phyloP scores from a whole-genome alignment of 2,797 vertebrate species.

The Sitta carolinensis region DNA sequence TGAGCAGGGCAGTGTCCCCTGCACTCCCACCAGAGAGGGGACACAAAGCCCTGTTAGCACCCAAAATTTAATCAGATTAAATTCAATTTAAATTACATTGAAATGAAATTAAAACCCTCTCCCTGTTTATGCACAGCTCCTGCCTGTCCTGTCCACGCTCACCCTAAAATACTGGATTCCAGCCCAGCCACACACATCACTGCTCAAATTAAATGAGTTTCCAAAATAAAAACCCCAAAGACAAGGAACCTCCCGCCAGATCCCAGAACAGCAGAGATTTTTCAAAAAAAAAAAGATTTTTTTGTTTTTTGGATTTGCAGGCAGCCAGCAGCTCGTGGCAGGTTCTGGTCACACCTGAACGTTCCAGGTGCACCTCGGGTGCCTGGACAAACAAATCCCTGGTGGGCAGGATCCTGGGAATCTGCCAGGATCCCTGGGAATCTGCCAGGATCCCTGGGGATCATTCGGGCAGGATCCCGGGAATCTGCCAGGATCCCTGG shows the following conservation, averaged over 20 bases:
- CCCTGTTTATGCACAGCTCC: neutral
- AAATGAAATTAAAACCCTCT: too few species aligned
- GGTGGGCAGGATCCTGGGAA: neutral
- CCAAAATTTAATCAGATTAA: neutral
- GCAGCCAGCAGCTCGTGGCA: accelerated
- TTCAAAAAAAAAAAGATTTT: neutral
- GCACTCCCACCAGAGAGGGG: accelerated
- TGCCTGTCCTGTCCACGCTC: neutral
- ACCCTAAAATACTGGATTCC: neutral
- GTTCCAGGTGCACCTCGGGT: accelerated
- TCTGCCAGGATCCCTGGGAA: neutral
- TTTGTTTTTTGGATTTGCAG: neutral
- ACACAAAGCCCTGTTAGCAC: neutral
- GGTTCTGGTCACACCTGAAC: accelerated
- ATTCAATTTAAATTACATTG: too few species aligned
- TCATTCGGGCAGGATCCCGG: too few species aligned
- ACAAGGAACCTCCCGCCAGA: neutral
- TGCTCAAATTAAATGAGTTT: neutral
- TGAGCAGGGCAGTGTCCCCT: neutral
- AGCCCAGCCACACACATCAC: neutral
- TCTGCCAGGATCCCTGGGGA: neutral
- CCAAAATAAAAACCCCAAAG: neutral
- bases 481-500: too few species aligned
- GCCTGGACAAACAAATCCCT: accelerated
- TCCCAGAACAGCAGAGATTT: accelerated